Percentiles rank a stretch among this genome's conserved stretches.
Conservation (phyloP, 1,140 invertebrate species). For the Mamestra configurata region DNA sequence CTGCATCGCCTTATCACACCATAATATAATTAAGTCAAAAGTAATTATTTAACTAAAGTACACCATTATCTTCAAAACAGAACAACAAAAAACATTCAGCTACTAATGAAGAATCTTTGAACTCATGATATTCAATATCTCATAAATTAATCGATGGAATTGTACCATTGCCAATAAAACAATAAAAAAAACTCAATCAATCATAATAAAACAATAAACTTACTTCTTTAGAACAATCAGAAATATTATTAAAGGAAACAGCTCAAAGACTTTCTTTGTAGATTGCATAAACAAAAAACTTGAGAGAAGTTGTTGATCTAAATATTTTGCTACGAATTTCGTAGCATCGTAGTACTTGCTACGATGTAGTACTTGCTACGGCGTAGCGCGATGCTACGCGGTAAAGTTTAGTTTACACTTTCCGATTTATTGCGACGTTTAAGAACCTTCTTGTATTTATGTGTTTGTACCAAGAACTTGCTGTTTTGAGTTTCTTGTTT, state of each 20-base stretch:
- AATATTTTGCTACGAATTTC: conserved; percentile 24
- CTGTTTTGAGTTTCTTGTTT: background rate
- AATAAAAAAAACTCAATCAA: conserved; percentile 6
- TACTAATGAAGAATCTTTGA: too few relatives aligned
- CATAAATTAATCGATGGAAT: background rate
- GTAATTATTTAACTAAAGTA: too few relatives aligned
- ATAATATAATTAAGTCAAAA: too few relatives aligned
- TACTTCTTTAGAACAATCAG: background rate
- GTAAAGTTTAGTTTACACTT: conserved; percentile 18
- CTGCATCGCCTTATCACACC: too few relatives aligned
- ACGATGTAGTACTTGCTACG: background rate
- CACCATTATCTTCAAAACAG: too few relatives aligned
- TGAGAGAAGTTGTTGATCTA: background rate
- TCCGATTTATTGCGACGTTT: conserved; percentile 6
- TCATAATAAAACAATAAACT: conserved; percentile 19
- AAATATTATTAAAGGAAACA: conserved; percentile 1
- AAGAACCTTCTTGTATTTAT: conserved; percentile 11
- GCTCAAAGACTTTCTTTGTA: background rate
- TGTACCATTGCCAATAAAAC: background rate
- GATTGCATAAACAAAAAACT: conserved; percentile 11
- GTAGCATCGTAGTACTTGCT: conserved; percentile 7
- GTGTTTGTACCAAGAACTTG: background rate
- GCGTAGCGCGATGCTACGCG: background rate
- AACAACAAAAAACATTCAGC: too few relatives aligned
- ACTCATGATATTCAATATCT: too few relatives aligned